phyloP scores from a whole-genome alignment of 2,113 vertebrate genomes.

The Solea senegalensis region DNA sequence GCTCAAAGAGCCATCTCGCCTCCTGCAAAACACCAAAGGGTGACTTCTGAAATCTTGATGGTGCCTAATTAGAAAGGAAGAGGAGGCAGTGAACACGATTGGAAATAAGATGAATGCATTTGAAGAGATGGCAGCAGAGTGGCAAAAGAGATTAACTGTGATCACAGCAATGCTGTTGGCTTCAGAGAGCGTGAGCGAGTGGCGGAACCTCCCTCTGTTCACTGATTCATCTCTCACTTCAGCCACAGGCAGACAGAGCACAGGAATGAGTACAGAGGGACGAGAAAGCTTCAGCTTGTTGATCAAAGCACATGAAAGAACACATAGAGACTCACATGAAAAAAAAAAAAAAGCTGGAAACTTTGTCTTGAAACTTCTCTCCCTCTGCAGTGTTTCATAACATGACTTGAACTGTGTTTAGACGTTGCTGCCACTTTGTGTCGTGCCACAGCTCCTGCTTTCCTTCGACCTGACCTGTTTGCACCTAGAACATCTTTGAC shows the following conservation, averaged over 20 bases:
- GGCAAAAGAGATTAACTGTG: slow-evolving; percentile 77
- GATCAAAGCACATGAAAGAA: slow-evolving; percentile 69
- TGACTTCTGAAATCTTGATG: slow-evolving; percentile 71
- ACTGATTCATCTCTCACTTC: slow-evolving; percentile 66
- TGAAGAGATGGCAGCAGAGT: slow-evolving; percentile 73
- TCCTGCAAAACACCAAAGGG: slow-evolving; percentile 56
- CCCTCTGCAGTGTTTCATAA: slow-evolving; percentile 28
- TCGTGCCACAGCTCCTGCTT: not conserved
- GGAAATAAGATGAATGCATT: slow-evolving; percentile 74
- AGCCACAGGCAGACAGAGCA: slow-evolving; percentile 69
- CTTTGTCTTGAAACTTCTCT: slow-evolving; percentile 59
- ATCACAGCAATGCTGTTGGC: slow-evolving; percentile 74
- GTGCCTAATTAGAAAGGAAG: slow-evolving; percentile 74
- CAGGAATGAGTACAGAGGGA: slow-evolving; percentile 65
- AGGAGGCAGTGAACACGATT: slow-evolving; percentile 60
- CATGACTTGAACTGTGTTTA: slow-evolving; percentile 7
- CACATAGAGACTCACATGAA: not conserved
- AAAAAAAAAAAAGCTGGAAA: slow-evolving; percentile 53
- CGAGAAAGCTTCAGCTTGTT: slow-evolving; percentile 67
- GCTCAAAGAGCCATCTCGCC: slow-evolving; percentile 62
- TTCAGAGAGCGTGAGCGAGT: slow-evolving; percentile 63
- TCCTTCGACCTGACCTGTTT: not conserved
- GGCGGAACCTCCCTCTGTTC: slow-evolving; percentile 69
- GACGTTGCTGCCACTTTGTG: not conserved
- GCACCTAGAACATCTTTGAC: slow-evolving; percentile 8